Evolutionary conservation across 1,140 invertebrate species (phyloP), one percentile per base, ranked within the genome.

Genomic region (Micrasema minimum): DNA sequence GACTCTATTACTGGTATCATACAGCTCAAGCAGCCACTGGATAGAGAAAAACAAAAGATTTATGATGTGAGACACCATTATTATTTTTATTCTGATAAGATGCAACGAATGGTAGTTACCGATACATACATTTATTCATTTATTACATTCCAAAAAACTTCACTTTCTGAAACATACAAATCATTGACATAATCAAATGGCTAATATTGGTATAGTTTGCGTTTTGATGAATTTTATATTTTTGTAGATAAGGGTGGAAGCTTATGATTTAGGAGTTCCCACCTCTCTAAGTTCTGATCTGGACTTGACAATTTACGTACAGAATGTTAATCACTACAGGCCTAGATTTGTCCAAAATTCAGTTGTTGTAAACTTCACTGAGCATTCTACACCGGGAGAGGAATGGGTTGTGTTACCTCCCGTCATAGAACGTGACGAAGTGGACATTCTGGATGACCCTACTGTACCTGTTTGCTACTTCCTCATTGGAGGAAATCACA

Each of bases 271-370:
- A 46, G 94, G 94, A 0, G 82, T 90, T 4, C 95, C 95, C 7
- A 95, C 94, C 1, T 89, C 93, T 0, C 79, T 97, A 0, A 94
- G 93, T 61, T 92, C 92, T 0, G 94, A 96, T 80, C 81, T 96
- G 6, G 95, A 96, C 80, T 80, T 97, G 0, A 93, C 91, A n/a
- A 90, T 97, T 75, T 94, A 95, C 77, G 92, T 97, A 0, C 89
- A 91, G 41, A 95, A 96, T 80, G 91, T 96, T 0, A 94, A 96
- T 80, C 94, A 95, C 77, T 94, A 93, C 77, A 90, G 94, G 75
- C 95, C 95, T 0, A 90, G 94, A 74, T 97, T 97, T 81, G 82
- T 92, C 12, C 81, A 91, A n/a, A 90, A 91, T 73, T 83, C 89
- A 50, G 89, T 92, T 74, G 77, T 84, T 18, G 84, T 93, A 0